These are phyloP conservation scores for Streptopelia turtur DNA, from an alignment of 2,797 vertebrate genomes.

Conservation along the genomic window DNA sequence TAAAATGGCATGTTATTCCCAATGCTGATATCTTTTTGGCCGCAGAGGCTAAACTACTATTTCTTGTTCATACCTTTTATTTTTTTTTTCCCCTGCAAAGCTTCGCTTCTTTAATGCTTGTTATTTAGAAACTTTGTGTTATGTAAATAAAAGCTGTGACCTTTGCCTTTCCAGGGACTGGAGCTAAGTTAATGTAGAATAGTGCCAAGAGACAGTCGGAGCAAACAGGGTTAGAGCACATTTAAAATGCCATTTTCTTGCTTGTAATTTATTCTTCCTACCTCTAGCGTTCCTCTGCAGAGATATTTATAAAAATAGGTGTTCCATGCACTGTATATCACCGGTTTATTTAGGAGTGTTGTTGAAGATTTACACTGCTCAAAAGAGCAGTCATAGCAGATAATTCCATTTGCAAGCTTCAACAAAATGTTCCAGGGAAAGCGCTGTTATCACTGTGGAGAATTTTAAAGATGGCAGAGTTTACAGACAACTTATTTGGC, in stretches of 20 bases:
- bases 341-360: constrained; percentile 51
- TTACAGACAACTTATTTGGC: constrained; percentile 56
- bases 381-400: constrained; percentile 56
- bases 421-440: constrained; percentile 20
- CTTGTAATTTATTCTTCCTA: constrained; percentile 48
- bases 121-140: neutral
- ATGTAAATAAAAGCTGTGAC: constrained; percentile 16
- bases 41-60: constrained; percentile 2
- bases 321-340: constrained; percentile 32
- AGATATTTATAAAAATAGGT: constrained; percentile 59
- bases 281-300: neutral
- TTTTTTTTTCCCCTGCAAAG: neutral
- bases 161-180: constrained; percentile 10
- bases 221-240: neutral
- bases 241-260: constrained; percentile 20
- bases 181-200: neutral
- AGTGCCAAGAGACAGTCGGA: neutral
- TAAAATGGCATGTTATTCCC: constrained; percentile 18
- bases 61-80: neutral
- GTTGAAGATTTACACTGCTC: constrained; percentile 63
- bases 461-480: constrained; percentile 51
- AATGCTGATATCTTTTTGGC: neutral
- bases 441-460: neutral
- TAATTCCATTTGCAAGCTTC: constrained; percentile 64
- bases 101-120: neutral